A percentile compares a stretch with the other conserved stretches of the same genome.
Evolutionary conservation across 2,797 vertebrate species (phyloP).

Genomic region (Myotis myotis): DNA sequence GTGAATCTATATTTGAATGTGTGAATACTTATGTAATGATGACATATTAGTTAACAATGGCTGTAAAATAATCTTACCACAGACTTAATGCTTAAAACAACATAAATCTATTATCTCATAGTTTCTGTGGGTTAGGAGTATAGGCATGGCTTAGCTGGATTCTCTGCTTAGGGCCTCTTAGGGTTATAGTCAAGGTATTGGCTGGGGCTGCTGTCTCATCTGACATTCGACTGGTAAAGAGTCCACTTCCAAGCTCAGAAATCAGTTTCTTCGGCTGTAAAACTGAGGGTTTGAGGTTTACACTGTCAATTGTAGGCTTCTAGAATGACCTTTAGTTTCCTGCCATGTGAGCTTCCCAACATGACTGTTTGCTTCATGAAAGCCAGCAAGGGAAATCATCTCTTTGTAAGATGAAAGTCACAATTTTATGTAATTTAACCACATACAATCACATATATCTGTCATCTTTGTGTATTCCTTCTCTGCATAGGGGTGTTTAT

Average conservation of each 20-base stretch:
- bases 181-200: background rate
- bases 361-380: background rate
- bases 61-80: background rate
- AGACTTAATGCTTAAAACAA: slow-evolving; percentile 30
- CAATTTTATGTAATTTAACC: background rate
- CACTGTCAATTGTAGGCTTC: background rate
- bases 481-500: background rate
- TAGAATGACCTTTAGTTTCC: background rate
- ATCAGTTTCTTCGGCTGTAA: background rate
- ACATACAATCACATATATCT: background rate
- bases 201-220: background rate
- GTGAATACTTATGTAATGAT: background rate
- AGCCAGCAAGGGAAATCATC: background rate
- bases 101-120: background rate
- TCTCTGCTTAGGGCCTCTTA: background rate
- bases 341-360: background rate
- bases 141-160: background rate
- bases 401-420: slow-evolving; percentile 1
- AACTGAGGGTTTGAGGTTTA: background rate
- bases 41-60: background rate
- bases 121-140: background rate
- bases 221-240: slow-evolving; percentile 1
- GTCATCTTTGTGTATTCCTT: background rate
- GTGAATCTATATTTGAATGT: slow-evolving; percentile 1
- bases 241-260: background rate